Evolutionary conservation across 2,113 vertebrate species (phyloP), one percentile per base, ranked within the genome.

Genomic region (Illadopsis cleaveri): DNA sequence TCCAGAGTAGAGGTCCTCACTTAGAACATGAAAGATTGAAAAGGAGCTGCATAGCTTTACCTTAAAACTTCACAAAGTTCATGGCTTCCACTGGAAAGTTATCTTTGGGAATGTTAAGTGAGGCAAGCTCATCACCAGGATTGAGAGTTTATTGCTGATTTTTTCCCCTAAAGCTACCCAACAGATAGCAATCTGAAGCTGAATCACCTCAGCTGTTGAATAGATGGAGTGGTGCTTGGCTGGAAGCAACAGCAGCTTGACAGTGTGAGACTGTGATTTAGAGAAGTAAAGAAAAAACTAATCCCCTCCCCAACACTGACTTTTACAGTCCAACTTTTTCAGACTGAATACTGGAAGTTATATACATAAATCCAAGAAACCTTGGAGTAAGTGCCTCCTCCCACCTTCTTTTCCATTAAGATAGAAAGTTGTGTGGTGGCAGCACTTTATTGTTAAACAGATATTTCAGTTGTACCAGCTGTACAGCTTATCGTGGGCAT

Each of bases 241-340:
- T 93, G 51, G 57, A 89, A 93, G 94, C 48, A 96, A 19, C 19
- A 90, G 62, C 66, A 94, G 24, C 71, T 82, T 89, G 48, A 86
- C 78, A 84, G 57, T 4, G 1, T 70, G 22, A 60, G 78, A 18
- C 45, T 73, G 50, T 93, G 89, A 95, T 97, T 95, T 94, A 96
- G 38, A 72, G 92, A 65, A 90, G 75, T 44, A 85, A 79, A 90
- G 57, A 60, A 82, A 71, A 89, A 94, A 51, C 10, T 72, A 58
- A 94, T 91, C 50, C 50, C 9, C 7, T 65, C 45, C 44, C n/a
- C 58, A 91, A 58, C n/a, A 56, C 18, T 42, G 57, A 64, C 44
- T 89, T 92, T 81, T 77, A 58, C 28, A 47, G 35, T 66, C 33
- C 45, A 33, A 7, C 10, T 47, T 90, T 90, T 87, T 77, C 70